A percentile compares a stretch with the other conserved stretches of the same genome.
Evolutionary conservation across 1,140 invertebrate genomes (phyloP).

Genomic region (Heterodera carotae): DNA sequence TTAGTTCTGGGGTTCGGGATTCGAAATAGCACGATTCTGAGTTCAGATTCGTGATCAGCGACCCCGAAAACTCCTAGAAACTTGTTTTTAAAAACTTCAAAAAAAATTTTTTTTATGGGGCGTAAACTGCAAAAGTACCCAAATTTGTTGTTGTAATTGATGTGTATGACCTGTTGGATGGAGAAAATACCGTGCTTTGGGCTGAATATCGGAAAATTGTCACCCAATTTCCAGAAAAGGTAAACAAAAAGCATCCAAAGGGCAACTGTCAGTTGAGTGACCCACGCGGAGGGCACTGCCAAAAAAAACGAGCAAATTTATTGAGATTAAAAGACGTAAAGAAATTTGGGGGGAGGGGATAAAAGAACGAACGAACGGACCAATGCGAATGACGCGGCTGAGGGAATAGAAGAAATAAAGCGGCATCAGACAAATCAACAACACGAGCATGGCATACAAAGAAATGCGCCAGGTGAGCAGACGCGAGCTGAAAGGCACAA

Average conservation of each 20-base stretch:
- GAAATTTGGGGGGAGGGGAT: not conserved
- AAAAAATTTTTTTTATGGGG: too few species aligned
- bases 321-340: constrained; percentile 8
- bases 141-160: not conserved
- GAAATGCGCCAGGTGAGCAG: constrained; percentile 62
- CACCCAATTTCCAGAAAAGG: constrained; percentile 97
- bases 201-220: constrained; percentile 95
- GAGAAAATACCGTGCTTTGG: constrained; percentile 85
- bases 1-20: too few species aligned
- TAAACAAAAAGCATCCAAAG: constrained; percentile 90
- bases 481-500: constrained; percentile 41
- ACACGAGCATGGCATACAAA: constrained; percentile 85
- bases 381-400: constrained; percentile 84
- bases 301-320: constrained; percentile 36
- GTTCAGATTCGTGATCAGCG: too few species aligned
- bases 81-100: too few species aligned
- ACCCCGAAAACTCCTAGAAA: too few species aligned
- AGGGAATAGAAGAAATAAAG: constrained; percentile 95
- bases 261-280: constrained; percentile 78
- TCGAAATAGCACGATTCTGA: too few species aligned
- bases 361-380: constrained; percentile 71
- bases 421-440: constrained; percentile 92
- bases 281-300: constrained; percentile 80
- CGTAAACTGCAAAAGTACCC: too few species aligned
- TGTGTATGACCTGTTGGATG: constrained; percentile 86